These are phyloP conservation scores for Danio aesculapii DNA, from an alignment of 2,797 vertebrate species.

Conservation along the genomic window DNA sequence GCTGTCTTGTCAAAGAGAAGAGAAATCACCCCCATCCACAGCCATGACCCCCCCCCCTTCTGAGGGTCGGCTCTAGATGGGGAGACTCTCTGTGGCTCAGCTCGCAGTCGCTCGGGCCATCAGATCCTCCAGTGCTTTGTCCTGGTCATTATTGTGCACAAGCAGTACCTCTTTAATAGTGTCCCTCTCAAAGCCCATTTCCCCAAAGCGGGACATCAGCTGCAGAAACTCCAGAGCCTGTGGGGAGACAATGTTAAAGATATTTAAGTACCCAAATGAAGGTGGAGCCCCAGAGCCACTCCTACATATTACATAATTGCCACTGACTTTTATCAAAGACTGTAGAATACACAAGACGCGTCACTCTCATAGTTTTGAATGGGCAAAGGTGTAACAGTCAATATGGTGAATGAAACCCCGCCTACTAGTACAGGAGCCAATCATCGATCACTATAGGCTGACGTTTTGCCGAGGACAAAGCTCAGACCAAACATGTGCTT, in stretches of 20 bases:
- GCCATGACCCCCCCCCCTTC: conserved; percentile 50
- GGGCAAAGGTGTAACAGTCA: no score
- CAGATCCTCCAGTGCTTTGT: conserved; percentile 94
- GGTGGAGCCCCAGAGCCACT: no score
- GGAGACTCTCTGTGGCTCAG: conserved; percentile 77
- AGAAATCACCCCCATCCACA: conserved; percentile 41
- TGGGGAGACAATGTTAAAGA: conserved; percentile 46
- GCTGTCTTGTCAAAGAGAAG: conserved; percentile 45
- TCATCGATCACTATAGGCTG: no score
- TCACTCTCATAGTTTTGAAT: no score
- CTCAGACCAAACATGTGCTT: no score
- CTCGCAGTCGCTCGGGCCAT: conserved; percentile 93
- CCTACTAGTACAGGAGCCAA: no score
- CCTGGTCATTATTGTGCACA: conserved; percentile 94
- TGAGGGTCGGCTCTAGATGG: conserved; percentile 60
- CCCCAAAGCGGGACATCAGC: conserved; percentile 96
- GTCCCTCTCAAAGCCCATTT: conserved; percentile 97
- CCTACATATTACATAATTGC: no score
- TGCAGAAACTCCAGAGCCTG: conserved; percentile 94
- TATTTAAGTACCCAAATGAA: not conserved
- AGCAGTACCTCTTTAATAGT: conserved; percentile 96
- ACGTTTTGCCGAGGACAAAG: no score
- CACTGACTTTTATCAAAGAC: no score
- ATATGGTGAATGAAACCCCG: no score
- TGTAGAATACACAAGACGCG: no score